Evolutionary conservation across 2,797 vertebrate species (phyloP).

Genomic region (Pempheris klunzingeri): DNA sequence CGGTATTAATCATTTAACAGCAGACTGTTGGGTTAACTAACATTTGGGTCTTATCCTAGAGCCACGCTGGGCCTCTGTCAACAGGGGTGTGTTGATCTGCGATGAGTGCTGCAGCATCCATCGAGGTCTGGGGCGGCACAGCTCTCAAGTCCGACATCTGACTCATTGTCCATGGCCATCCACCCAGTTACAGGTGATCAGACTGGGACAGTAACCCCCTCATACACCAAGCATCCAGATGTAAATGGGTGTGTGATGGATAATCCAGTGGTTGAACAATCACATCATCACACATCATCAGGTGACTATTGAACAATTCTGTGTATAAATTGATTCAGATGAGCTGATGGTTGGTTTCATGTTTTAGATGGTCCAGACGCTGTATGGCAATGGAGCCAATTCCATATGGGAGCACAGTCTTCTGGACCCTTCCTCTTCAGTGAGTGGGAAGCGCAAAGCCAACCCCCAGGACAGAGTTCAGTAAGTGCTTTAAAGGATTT

Average conservation of each 20-base stretch:
- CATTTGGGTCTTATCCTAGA: slow-evolving; percentile 78
- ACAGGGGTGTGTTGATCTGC: slow-evolving; percentile 95
- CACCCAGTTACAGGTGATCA: slow-evolving; percentile 93
- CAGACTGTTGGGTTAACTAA: not conserved
- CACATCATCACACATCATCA: not conserved
- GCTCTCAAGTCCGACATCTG: slow-evolving; percentile 97
- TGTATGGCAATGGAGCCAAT: slow-evolving; percentile 97
- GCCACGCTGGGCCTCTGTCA: slow-evolving; percentile 97
- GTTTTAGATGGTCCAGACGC: slow-evolving; percentile 95
- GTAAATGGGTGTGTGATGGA: not conserved
- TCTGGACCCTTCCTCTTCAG: slow-evolving; percentile 94
- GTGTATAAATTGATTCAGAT: not conserved
- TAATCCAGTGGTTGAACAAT: not conserved
- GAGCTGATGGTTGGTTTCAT: slow-evolving; percentile 3
- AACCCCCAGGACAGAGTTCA: slow-evolving; percentile 98
- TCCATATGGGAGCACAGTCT: slow-evolving; percentile 99
- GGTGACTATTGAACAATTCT: not conserved
- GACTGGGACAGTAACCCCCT: not conserved
- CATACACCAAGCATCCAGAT: not conserved
- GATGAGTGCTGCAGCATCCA: slow-evolving; percentile 99
- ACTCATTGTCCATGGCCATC: slow-evolving; percentile 94
- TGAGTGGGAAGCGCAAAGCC: slow-evolving; percentile 96
- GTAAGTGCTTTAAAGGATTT: slow-evolving; percentile 86
- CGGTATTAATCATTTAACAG: not conserved
- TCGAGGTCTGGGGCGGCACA: slow-evolving; percentile 95